Conservation (phyloP, 2,113 vertebrate species). For the Oxyruncus cristatus region DNA sequence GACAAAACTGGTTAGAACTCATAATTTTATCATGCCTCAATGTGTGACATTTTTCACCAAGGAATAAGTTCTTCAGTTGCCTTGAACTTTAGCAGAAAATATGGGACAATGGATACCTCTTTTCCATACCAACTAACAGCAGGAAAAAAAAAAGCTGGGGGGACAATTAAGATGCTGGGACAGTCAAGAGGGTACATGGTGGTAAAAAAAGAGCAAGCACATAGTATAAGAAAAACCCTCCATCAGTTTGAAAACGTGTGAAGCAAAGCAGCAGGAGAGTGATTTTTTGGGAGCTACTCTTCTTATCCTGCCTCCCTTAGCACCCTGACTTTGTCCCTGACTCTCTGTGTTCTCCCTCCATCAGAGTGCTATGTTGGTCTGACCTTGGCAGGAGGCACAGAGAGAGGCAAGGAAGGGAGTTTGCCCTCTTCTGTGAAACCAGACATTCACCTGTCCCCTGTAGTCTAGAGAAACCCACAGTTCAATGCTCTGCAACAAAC, state of each 20-base stretch:
- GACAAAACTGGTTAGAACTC: background rate
- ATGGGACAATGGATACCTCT: background rate
- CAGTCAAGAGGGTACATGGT: background rate
- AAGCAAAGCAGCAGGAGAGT: background rate
- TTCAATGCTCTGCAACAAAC: background rate
- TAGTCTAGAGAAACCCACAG: background rate
- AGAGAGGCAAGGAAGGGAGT: background rate
- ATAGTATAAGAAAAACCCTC: background rate
- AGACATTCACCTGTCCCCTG: background rate
- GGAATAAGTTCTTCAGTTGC: background rate
- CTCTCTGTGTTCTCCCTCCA: background rate
- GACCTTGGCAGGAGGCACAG: background rate
- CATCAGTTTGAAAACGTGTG: background rate
- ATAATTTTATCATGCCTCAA: background rate
- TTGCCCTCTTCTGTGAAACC: background rate
- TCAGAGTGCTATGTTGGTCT: background rate
- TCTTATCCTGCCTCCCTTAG: background rate
- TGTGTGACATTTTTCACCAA: background rate
- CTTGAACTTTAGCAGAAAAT: background rate
- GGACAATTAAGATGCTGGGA: background rate
- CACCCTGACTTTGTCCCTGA: background rate
- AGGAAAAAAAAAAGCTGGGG: background rate
- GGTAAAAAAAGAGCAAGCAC: background rate
- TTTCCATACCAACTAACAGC: background rate
- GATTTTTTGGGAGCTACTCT: background rate